Evolutionary conservation across 2,888 invertebrate species (phyloP), one percentile per base, ranked within the genome.

Genomic region (Drosophila multiciliata): DNA sequence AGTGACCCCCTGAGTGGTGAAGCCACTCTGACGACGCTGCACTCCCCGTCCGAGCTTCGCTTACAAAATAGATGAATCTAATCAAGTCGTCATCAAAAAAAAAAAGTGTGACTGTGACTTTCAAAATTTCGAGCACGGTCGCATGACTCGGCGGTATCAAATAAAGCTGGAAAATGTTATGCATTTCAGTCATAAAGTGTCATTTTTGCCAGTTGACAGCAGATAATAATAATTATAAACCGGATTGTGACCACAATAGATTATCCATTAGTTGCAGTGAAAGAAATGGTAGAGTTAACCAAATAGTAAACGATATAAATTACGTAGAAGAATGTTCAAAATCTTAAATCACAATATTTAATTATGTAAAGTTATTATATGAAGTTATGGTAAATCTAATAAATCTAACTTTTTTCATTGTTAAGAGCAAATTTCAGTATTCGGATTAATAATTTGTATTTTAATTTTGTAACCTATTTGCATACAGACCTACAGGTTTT

Each of bases 221-320:
- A 59, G 66, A 36, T 66, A 66, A 63, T 72, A 68, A 50, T 78
- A 79, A 75, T 75, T 63, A 68, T 57, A 78, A 78, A 79, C 80
- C 78, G 80, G 78, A 79, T 78, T 78, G 64, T 57, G 40, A 71
- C 64, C 66, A 67, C 79, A 79, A 72, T 72, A 65, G 75, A 79
- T 75, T 59, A 75, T 65, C 55, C 63, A 78, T 80, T 75, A 75
- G 66, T 9, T 66, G 61, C 78, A 80, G 48, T 79, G 60, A 69
- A 52, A 72, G 38, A 75, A 78, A 79, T 54, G 7, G 1, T 29
- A 17, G 32, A 52, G 26, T 3, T 1, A 15, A 15, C 26, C 4
- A 36, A 2, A 12, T 6, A 29, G 29, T n/a, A 29, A 26, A 15
- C 17, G 3, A 45, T 6, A 42, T 26, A 26, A 15, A 1, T 17